Percentiles rank a stretch among this genome's conserved stretches.
Conservation (phyloP, 2,888 invertebrate genomes). For the Drosophila austrosaltans region DNA sequence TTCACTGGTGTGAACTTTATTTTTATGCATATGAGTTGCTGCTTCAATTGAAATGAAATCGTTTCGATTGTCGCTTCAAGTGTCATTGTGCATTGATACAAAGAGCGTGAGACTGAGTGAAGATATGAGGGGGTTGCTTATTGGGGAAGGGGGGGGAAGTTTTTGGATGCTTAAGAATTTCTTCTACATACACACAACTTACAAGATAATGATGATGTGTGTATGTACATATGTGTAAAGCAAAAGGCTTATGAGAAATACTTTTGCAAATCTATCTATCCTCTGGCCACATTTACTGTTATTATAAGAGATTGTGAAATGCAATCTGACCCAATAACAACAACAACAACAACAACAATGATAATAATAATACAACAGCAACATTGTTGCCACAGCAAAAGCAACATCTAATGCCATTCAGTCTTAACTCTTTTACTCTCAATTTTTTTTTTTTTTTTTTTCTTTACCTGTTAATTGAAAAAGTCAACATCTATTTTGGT, state of each 20-base stretch:
- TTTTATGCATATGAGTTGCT: conserved; percentile 27
- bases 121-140: conserved; percentile 20
- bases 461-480: conserved; percentile 71
- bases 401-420: conserved; percentile 1
- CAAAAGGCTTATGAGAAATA: conserved; percentile 4
- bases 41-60: conserved; percentile 55
- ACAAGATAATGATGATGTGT: no score
- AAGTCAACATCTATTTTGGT: conserved; percentile 61
- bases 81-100: conserved; percentile 39
- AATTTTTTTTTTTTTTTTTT: conserved; percentile 9
- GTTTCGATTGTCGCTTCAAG: conserved; percentile 68
- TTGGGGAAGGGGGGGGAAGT: conserved; percentile 13
- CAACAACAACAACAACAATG: conserved; percentile 15
- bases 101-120: conserved; percentile 16
- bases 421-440: conserved; percentile 12
- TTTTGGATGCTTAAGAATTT: not conserved
- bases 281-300: not conserved
- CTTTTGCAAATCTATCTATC: conserved; percentile 3
- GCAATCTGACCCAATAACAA: conserved; percentile 35
- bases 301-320: conserved; percentile 31
- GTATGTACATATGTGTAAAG: not conserved
- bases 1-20: conserved; percentile 32
- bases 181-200: not conserved
- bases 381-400: not conserved
- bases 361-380: not conserved